Percentiles rank a stretch among this genome's conserved stretches.
These are phyloP conservation scores for Thecocarcelia acutangulata DNA, from an alignment of 2,888 invertebrate genomes.

Conservation along the genomic window DNA sequence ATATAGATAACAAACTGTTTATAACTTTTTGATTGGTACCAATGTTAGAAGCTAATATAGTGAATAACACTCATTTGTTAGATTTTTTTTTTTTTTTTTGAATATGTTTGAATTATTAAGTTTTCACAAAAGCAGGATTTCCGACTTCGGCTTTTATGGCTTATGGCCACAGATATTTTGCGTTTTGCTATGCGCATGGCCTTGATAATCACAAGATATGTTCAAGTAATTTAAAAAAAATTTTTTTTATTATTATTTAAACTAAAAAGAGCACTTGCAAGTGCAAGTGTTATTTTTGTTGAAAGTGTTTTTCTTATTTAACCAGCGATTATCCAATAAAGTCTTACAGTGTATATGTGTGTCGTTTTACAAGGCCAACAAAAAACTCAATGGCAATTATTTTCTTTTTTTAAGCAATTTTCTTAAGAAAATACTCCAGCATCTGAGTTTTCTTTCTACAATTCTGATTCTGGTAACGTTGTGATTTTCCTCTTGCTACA, in stretches of 20 bases:
- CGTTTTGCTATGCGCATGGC: no score
- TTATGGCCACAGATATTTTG: no score
- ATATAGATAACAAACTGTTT: no score
- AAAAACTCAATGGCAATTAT: slow-evolving; percentile 18
- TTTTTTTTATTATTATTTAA: background rate
- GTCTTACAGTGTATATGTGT: slow-evolving; percentile 26
- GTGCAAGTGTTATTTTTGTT: slow-evolving; percentile 49
- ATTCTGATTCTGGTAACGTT: background rate
- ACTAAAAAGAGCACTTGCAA: background rate
- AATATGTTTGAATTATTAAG: no score
- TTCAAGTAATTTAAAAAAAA: no score
- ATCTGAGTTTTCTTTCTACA: slow-evolving; percentile 21
- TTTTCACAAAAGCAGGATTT: no score
- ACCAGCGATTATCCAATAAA: slow-evolving; percentile 63
- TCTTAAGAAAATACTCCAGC: slow-evolving; percentile 51
- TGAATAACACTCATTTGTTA: no score
- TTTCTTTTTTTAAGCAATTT: slow-evolving; percentile 43
- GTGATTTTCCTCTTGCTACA: background rate
- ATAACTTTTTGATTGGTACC: no score
- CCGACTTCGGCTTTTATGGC: no score
- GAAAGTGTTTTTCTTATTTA: slow-evolving; percentile 65
- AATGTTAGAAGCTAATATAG: no score
- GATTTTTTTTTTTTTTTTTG: no score
- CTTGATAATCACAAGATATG: no score
- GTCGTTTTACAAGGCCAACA: background rate